A percentile compares a stretch with the other conserved stretches of the same genome.
Conservation (phyloP, 2,113 vertebrate genomes). For the Columbina picui region DNA sequence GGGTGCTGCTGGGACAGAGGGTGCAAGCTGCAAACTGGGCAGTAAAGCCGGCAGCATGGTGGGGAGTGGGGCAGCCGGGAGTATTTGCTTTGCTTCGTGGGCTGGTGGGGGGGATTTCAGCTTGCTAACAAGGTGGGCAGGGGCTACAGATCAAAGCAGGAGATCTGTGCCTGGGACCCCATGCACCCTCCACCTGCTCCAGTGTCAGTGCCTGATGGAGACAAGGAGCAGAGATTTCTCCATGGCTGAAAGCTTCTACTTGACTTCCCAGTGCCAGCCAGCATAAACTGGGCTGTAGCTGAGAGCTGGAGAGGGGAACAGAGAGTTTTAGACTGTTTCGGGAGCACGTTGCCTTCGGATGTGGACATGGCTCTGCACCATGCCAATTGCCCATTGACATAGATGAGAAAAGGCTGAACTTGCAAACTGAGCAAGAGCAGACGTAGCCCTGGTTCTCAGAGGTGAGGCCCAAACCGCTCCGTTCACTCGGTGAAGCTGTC, state of each 20-base stretch:
- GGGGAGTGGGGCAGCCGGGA: not conserved
- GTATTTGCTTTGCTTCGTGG: not conserved
- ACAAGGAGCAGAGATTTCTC: not conserved
- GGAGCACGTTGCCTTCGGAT: not conserved
- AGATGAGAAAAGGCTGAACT: not conserved
- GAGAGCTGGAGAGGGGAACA: not conserved
- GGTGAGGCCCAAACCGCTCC: not conserved
- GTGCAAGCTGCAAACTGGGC: not conserved
- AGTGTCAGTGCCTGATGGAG: not conserved
- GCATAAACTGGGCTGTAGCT: not conserved
- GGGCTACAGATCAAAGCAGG: not conserved
- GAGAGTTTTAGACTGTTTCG: not conserved
- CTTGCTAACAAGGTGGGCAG: fast-evolving
- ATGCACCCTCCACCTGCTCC: not conserved
- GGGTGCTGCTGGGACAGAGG: not conserved
- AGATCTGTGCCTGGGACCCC: not conserved
- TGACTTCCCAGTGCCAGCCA: not conserved
- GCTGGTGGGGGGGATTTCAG: not conserved
- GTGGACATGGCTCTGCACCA: fast-evolving
- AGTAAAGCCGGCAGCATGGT: not conserved
- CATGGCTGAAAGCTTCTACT: not conserved
- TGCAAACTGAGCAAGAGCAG: not conserved
- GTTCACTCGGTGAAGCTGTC: not conserved
- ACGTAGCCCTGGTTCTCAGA: not conserved
- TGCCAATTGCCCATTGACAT: fast-evolving